phyloP scores from a whole-genome alignment of 2,888 invertebrate genomes.

The Phengaris alcon region DNA sequence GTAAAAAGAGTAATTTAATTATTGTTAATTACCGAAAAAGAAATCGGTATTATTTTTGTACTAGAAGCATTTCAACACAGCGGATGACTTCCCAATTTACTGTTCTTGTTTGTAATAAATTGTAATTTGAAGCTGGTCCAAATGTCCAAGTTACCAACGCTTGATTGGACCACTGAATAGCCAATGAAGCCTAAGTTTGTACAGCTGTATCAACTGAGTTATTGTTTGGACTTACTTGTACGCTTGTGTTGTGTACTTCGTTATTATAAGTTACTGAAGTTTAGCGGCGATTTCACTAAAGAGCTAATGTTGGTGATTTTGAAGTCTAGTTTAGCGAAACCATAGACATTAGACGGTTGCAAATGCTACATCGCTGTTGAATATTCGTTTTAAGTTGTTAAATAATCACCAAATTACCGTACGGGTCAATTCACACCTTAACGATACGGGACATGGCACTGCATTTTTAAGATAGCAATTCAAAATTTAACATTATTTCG shows the following conservation, averaged over 20 bases:
- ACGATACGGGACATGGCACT: no score
- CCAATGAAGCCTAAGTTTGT: conserved; percentile 39
- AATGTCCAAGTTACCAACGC: conserved; percentile 50
- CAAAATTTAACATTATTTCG: no score
- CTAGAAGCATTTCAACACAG: conserved; percentile 49
- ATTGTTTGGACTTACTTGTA: conserved; percentile 34
- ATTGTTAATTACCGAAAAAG: no score
- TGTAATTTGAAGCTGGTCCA: conserved; percentile 66
- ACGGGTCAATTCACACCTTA: no score
- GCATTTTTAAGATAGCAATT: no score
- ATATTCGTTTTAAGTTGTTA: conserved; percentile 24
- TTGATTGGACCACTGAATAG: conserved; percentile 44
- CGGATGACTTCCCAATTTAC: conserved; percentile 65
- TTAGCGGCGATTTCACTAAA: conserved; percentile 1
- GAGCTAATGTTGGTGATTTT: background rate
- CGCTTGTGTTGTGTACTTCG: conserved; percentile 26
- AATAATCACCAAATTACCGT: no score
- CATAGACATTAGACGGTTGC: background rate
- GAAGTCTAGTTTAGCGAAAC: background rate
- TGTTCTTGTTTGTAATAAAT: conserved; percentile 70
- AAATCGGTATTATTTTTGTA: no score
- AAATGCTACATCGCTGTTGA: background rate
- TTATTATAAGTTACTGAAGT: conserved; percentile 11
- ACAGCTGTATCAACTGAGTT: conserved; percentile 39
- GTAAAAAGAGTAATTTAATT: no score